A percentile compares a stretch with the other conserved stretches of the same genome.
phyloP scores from a whole-genome alignment of 2,113 vertebrate genomes.

The Mungos mungo region DNA sequence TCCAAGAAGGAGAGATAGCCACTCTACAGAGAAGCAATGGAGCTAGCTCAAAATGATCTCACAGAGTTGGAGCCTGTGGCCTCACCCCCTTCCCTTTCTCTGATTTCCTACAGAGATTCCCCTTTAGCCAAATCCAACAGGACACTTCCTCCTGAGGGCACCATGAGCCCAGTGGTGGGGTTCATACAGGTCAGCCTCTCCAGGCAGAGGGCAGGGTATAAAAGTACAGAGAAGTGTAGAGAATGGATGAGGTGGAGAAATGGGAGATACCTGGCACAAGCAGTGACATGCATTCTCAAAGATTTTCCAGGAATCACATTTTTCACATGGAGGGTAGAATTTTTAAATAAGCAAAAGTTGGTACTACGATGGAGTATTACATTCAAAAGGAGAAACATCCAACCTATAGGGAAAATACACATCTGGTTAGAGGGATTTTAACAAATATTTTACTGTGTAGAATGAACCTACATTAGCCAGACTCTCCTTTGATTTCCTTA shows the following conservation, averaged over 20 bases:
- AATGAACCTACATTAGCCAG: not conserved
- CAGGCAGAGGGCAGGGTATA: not conserved
- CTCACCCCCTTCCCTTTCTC: not conserved
- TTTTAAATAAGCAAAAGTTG: not conserved
- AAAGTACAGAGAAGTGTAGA: not conserved
- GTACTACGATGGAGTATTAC: not conserved
- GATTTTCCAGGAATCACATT: not conserved
- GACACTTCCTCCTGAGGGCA: not conserved
- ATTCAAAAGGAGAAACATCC: not conserved
- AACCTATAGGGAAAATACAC: not conserved
- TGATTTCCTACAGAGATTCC: not conserved
- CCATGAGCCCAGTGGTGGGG: fast-evolving
- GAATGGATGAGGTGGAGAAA: not conserved
- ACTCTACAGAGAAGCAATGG: not conserved
- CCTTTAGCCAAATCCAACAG: not conserved
- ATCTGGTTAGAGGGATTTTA: not conserved
- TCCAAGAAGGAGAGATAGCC: not conserved
- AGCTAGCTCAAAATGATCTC: not conserved
- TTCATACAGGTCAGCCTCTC: not conserved
- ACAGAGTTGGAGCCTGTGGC: not conserved
- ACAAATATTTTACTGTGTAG: not conserved
- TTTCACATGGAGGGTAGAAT: not conserved
- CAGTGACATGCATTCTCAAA: not conserved
- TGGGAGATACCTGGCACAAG: not conserved
- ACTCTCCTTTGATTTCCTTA: not conserved